phyloP scores from a whole-genome alignment of 2,797 vertebrate genomes.

The Danio albolineatus region DNA sequence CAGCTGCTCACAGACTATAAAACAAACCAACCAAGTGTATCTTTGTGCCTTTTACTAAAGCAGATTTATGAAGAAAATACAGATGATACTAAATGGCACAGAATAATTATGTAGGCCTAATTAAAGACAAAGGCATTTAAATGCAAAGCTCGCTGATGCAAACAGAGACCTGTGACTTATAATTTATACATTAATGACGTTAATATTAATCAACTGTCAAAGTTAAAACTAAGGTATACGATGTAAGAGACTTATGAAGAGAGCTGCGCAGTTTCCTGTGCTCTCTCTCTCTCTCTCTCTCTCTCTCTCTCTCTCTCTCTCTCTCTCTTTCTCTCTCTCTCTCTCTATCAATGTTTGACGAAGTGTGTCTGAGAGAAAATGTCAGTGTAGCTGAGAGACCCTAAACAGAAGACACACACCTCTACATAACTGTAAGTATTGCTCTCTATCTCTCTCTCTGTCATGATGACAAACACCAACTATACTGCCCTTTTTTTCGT shows the following conservation, averaged over 20 bases:
- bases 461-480: slow-evolving; percentile 12
- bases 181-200: neutral
- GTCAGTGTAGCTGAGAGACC: slow-evolving; percentile 34
- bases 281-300: too few species aligned
- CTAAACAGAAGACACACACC: slow-evolving; percentile 33
- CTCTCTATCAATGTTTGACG: slow-evolving; percentile 36
- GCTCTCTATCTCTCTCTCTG: neutral
- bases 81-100: too few species aligned
- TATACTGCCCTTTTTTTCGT: neutral
- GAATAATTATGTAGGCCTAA: too few species aligned
- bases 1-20: slow-evolving; percentile 15
- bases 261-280: slow-evolving; percentile 39
- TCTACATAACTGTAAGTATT: slow-evolving; percentile 50
- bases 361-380: slow-evolving; percentile 36
- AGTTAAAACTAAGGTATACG: slow-evolving; percentile 6
- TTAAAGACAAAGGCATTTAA: neutral
- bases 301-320: too few species aligned
- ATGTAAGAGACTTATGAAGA: slow-evolving; percentile 16
- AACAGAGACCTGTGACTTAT: neutral
- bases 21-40: neutral
- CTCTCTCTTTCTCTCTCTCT: too few species aligned
- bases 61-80: too few species aligned
- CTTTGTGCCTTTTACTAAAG: neutral
- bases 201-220: slow-evolving; percentile 6
- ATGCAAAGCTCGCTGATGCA: neutral